phyloP scores from a whole-genome alignment of 2,888 invertebrate genomes.

The Dromius quadrimaculatus region DNA sequence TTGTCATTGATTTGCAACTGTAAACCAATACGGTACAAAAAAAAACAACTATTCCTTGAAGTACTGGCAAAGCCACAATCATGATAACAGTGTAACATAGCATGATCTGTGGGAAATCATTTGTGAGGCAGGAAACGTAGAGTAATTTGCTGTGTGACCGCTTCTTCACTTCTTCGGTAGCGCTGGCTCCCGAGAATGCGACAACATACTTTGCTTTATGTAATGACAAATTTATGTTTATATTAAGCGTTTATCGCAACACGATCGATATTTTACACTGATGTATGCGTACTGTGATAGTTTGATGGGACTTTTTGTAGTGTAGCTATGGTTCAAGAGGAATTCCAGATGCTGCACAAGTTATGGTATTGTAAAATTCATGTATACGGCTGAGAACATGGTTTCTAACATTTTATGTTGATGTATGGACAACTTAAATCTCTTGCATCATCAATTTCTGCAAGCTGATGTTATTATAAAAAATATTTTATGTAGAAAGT shows the following conservation, averaged over 20 bases:
- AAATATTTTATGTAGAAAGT: too few species aligned
- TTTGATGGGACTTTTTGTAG: not conserved
- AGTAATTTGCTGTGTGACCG: slow-evolving; percentile 39
- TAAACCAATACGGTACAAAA: too few species aligned
- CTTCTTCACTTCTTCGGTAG: slow-evolving; percentile 38
- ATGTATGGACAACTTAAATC: not conserved
- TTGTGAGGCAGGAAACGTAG: slow-evolving; percentile 22
- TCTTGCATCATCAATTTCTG: too few species aligned
- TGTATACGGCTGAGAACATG: not conserved
- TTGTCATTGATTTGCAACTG: too few species aligned
- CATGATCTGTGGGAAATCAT: slow-evolving; percentile 35
- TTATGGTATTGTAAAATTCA: not conserved
- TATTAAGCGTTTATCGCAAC: slow-evolving; percentile 41
- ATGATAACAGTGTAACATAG: not conserved
- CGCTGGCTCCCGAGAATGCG: slow-evolving; percentile 9
- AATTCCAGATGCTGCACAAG: not conserved
- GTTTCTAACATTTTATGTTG: slow-evolving; percentile 3
- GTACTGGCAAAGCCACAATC: not conserved
- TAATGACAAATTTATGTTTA: slow-evolving; percentile 40
- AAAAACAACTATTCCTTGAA: not conserved
- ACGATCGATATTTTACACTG: slow-evolving; percentile 40
- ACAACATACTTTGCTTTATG: slow-evolving; percentile 25
- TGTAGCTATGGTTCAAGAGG: not conserved
- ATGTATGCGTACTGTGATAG: slow-evolving; percentile 20
- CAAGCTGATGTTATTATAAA: too few species aligned